phyloP scores from a whole-genome alignment of 2,888 invertebrate species.

The Epinotia brunnichana region DNA sequence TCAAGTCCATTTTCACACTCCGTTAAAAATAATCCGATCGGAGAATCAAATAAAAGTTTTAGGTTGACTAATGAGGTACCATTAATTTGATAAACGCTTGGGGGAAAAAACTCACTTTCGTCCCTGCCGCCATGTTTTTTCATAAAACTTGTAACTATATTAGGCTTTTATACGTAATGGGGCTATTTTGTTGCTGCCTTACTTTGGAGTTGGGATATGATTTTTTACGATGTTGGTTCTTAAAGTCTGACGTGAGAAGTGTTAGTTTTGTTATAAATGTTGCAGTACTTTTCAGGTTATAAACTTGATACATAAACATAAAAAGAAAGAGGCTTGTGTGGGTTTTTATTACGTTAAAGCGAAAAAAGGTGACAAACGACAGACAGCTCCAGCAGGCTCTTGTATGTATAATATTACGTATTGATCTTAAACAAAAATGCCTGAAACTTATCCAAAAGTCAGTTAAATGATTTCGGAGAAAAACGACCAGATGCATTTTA shows the following conservation, averaged over 20 bases:
- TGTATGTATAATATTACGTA: too few relatives aligned
- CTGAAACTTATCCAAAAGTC: not conserved
- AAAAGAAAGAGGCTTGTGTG: not conserved
- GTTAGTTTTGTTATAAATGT: constrained; percentile 19
- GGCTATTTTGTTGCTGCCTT: constrained; percentile 34
- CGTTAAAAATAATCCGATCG: constrained; percentile 44
- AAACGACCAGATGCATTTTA: constrained; percentile 1
- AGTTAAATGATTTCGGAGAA: not conserved
- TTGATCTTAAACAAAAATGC: not conserved
- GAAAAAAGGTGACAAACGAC: too few relatives aligned
- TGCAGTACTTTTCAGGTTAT: constrained; percentile 7
- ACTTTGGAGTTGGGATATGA: constrained; percentile 18
- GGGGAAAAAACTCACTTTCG: constrained; percentile 45
- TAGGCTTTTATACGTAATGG: constrained; percentile 41
- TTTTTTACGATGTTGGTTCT: constrained; percentile 28
- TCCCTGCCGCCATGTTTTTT: constrained; percentile 32
- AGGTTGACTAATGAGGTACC: constrained; percentile 60
- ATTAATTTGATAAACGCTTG: constrained; percentile 60
- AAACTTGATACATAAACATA: not conserved
- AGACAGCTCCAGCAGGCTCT: too few relatives aligned
- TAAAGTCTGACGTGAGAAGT: constrained; percentile 19
- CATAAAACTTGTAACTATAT: constrained; percentile 45
- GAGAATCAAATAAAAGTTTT: constrained; percentile 57
- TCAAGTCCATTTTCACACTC: constrained; percentile 23
- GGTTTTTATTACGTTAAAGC: not conserved